Evolutionary conservation across 1,140 invertebrate genomes (phyloP).

Genomic region (Megalonaias nervosa): DNA sequence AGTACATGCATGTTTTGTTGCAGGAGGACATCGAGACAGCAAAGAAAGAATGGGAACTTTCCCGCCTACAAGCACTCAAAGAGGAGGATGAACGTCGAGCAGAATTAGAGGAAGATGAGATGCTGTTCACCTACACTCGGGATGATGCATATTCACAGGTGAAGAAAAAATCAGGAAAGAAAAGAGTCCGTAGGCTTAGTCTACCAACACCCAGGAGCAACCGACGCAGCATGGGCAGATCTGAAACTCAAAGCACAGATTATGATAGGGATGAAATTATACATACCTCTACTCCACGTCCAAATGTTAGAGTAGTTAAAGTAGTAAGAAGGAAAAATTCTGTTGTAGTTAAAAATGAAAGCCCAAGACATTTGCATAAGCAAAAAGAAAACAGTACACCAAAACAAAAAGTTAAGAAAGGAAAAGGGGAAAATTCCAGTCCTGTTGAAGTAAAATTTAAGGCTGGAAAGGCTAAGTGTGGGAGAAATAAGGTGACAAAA

Average conservation of each 20-base stretch:
- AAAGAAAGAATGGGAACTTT: conserved; percentile 95
- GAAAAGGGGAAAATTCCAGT: too few relatives aligned
- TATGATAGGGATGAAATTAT: too few relatives aligned
- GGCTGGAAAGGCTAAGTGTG: too few relatives aligned
- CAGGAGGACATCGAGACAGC: conserved; percentile 76
- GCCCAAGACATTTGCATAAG: too few relatives aligned
- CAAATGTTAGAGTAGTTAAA: too few relatives aligned
- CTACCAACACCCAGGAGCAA: conserved; percentile 2
- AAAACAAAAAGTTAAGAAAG: too few relatives aligned
- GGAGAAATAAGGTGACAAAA: too few relatives aligned
- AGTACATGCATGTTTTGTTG: neutral
- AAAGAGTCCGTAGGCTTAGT: conserved; percentile 7
- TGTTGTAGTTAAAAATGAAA: too few relatives aligned
- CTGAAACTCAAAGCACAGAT: neutral
- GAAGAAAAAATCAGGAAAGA: conserved; percentile 41
- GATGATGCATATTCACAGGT: conserved; percentile 66
- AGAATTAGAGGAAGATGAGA: conserved; percentile 81
- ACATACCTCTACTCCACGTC: too few relatives aligned
- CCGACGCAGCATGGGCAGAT: conserved; percentile 18
- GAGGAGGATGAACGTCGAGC: conserved; percentile 73
- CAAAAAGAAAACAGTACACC: too few relatives aligned
- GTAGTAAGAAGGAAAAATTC: too few relatives aligned
- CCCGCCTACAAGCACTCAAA: conserved; percentile 79
- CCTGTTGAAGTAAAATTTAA: too few relatives aligned
- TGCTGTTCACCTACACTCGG: conserved; percentile 70